Evolutionary conservation across 1,140 invertebrate species (phyloP), one percentile per base, ranked within the genome.

Genomic region (Laodelphax striatellus): DNA sequence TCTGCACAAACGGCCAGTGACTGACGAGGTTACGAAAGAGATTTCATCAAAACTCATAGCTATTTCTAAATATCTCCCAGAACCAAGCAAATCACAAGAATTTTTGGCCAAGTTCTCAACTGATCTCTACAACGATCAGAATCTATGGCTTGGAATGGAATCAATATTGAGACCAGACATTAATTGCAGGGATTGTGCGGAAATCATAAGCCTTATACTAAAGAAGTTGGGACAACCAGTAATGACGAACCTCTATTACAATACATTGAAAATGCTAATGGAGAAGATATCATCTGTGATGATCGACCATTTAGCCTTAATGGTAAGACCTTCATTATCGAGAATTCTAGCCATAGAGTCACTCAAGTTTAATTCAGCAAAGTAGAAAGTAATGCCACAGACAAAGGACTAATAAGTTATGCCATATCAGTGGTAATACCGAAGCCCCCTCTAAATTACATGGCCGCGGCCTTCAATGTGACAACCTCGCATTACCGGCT

Each of bases 161-260:
- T 86, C 82, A 0, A 87, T 97, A 53, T 80, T 95, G 2, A 85
- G 86, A 66, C 86, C 89, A 0, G 87, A 89, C 67, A 90, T 94
- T 31, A 87, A 86, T 56, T 97, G 92, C 71, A 89, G 91, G 70
- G 91, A 92, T 63, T 95, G 90, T 70, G 88, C 91, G 3, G 86
- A 90, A 61, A 88, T 85, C 11, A 68, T 67, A 74, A 86, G 85
- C 68, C 79, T 80, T 63, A 84, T 97, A n/a, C 75, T 98, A 9
- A 95, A 95, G 72, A 95, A 94, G 72, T 77, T 97, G 0, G 94
- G 94, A 4, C 84, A 92, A 66, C 92, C 93, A 1, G 85, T 94
- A 0, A 93, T 94, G 83, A 94, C 92, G 1, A 96, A 97, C 77
- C 72, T 94, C 31, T 93, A 96, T 70, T 97, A 97, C 73, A 94